Evolutionary conservation across 2,888 invertebrate genomes (phyloP).

Genomic region (Noctua pronuba): DNA sequence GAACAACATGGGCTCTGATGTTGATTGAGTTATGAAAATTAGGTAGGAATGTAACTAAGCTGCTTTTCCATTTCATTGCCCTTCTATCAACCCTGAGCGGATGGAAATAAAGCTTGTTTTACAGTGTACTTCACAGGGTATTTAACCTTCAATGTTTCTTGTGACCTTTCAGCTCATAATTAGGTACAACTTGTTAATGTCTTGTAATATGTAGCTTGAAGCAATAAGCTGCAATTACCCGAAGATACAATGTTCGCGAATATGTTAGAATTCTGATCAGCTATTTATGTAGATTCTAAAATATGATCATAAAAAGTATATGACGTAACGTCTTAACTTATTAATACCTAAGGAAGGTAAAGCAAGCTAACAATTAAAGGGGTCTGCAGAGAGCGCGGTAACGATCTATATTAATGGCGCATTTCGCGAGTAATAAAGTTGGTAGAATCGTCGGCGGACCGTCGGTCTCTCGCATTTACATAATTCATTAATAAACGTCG

Average conservation of each 20-base stretch:
- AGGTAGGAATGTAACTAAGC: conserved; percentile 3
- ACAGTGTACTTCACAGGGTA: conserved; percentile 2
- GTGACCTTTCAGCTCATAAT: conserved; percentile 53
- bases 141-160: conserved; percentile 54
- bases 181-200: conserved; percentile 61
- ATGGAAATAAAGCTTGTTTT: conserved; percentile 32
- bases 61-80: neutral
- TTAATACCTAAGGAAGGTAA: conserved; percentile 44
- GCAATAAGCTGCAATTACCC: conserved; percentile 46
- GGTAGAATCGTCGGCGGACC: conserved; percentile 75
- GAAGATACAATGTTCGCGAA: conserved; percentile 50
- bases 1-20: conserved; percentile 7
- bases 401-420: conserved; percentile 75
- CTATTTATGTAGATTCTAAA: conserved; percentile 40
- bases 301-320: conserved; percentile 35
- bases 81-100: neutral
- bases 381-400: conserved; percentile 57
- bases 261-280: conserved; percentile 42
- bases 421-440: conserved; percentile 83
- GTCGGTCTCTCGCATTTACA: conserved; percentile 82
- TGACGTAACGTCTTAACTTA: conserved; percentile 49
- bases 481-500: conserved; percentile 88
- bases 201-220: conserved; percentile 50
- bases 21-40: conserved; percentile 49
- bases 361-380: conserved; percentile 61